These are phyloP conservation scores for Carposina sasakii DNA, from an alignment of 1,140 invertebrate genomes.

Conservation along the genomic window DNA sequence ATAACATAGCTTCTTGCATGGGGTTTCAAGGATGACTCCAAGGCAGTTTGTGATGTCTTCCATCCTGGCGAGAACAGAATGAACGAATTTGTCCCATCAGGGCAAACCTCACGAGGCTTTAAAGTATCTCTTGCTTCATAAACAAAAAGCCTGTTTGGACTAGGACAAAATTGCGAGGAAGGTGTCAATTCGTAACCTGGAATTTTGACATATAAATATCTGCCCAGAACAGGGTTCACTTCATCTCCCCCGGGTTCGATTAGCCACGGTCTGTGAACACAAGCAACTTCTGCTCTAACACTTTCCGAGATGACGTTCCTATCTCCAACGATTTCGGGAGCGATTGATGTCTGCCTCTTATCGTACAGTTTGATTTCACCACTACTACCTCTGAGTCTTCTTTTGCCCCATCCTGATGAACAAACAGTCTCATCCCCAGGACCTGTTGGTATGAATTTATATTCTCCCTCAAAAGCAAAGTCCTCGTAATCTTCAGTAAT, in stretches of 20 bases:
- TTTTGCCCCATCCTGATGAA: conserved; percentile 75
- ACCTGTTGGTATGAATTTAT: conserved; percentile 77
- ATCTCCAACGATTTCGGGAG: conserved; percentile 62
- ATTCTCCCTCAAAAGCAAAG: conserved; percentile 86
- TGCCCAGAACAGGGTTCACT: conserved; percentile 73
- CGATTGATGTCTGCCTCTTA: conserved; percentile 54
- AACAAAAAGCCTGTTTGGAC: conserved; percentile 81
- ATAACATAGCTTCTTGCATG: conserved; percentile 80
- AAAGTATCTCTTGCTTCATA: conserved; percentile 78
- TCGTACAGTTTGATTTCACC: conserved; percentile 76
- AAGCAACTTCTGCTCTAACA: conserved; percentile 70
- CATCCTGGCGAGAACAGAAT: conserved; percentile 85
- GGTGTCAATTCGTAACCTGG: conserved; percentile 76
- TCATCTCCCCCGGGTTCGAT: conserved; percentile 79
- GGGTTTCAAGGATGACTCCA: conserved; percentile 69
- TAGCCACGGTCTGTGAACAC: conserved; percentile 84
- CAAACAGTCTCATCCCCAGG: conserved; percentile 72
- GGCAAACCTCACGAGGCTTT: conserved; percentile 79
- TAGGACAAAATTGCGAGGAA: conserved; percentile 76
- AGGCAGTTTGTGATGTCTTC: conserved; percentile 71
- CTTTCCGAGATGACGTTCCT: conserved; percentile 69
- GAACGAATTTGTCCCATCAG: conserved; percentile 70
- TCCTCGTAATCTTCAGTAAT: conserved; percentile 86
- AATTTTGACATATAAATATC: conserved; percentile 82
- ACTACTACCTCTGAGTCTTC: conserved; percentile 78